Evolutionary conservation across 2,888 invertebrate species (phyloP).

Genomic region (Caenorhabditis sp.): DNA sequence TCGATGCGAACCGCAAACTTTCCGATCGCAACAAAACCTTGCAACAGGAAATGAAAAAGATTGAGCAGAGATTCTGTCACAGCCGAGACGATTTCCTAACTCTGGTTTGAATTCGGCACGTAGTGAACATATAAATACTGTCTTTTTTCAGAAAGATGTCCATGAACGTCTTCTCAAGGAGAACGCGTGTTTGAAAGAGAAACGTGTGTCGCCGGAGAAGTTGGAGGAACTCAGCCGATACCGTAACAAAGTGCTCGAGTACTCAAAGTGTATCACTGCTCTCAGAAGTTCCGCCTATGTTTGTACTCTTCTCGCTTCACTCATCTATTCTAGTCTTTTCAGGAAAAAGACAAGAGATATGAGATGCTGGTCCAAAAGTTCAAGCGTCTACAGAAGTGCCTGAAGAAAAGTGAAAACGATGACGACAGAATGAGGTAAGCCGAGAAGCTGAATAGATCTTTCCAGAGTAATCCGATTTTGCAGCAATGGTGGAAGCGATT

Average conservation of each 20-base stretch:
- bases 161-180: constrained; percentile 76
- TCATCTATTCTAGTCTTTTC: constrained; percentile 6
- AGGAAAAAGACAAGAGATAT: constrained; percentile 77
- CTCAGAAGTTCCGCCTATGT: constrained; percentile 73
- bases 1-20: constrained; percentile 75
- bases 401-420: constrained; percentile 58
- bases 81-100: constrained; percentile 75
- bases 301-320: too few relatives aligned
- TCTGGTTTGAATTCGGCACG: constrained; percentile 61
- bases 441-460: neutral
- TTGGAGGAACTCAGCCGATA: constrained; percentile 77
- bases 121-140: neutral
- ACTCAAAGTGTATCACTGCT: constrained; percentile 78
- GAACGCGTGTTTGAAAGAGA: constrained; percentile 71
- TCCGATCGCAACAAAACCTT: constrained; percentile 73
- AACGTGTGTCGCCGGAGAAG: constrained; percentile 77
- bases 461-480: constrained; percentile 23
- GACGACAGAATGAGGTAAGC: constrained; percentile 59
- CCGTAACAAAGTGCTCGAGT: constrained; percentile 73
- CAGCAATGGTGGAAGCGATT: constrained; percentile 72
- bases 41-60: constrained; percentile 68
- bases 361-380: constrained; percentile 76
- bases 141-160: constrained; percentile 71
- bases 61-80: constrained; percentile 73
- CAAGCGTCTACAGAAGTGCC: constrained; percentile 66